Percentiles rank a stretch among this genome's conserved stretches.
Conservation (phyloP, 2,113 vertebrate genomes). For the Gopherus flavomarginatus region DNA sequence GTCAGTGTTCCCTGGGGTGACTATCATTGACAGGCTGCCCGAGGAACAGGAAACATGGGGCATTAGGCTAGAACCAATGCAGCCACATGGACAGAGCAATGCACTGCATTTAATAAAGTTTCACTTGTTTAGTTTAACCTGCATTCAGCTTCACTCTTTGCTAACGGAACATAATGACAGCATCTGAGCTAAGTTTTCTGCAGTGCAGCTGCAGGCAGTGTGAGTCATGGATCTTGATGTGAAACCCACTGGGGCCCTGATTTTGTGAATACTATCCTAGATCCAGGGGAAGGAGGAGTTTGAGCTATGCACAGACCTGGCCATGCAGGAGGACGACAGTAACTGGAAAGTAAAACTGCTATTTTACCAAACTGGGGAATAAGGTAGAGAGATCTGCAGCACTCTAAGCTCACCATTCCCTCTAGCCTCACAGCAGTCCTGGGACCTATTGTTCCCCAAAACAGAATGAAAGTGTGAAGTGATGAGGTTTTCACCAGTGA, state of each 20-base stretch:
- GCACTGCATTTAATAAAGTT: not conserved
- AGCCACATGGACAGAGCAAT: not conserved
- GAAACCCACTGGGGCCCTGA: not conserved
- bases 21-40: not conserved
- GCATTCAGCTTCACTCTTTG: not conserved
- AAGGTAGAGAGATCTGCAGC: not conserved
- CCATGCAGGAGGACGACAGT: not conserved
- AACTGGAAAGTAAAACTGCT: not conserved
- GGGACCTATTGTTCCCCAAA: not conserved
- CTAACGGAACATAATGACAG: not conserved
- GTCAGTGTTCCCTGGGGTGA: not conserved
- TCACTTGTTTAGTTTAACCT: not conserved
- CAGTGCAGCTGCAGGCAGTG: no score
- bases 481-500: not conserved
- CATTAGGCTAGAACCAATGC: not conserved
- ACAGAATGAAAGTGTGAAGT: not conserved
- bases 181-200: not conserved
- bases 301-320: not conserved
- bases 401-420: not conserved
- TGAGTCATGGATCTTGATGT: not conserved
- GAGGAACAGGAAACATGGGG: not conserved
- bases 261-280: not conserved
- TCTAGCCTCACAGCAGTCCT: not conserved
- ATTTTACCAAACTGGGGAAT: not conserved
- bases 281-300: not conserved